A percentile compares a stretch with the other conserved stretches of the same genome.
Conservation (phyloP, 2,888 invertebrate genomes). For the Rotaria macrura region DNA sequence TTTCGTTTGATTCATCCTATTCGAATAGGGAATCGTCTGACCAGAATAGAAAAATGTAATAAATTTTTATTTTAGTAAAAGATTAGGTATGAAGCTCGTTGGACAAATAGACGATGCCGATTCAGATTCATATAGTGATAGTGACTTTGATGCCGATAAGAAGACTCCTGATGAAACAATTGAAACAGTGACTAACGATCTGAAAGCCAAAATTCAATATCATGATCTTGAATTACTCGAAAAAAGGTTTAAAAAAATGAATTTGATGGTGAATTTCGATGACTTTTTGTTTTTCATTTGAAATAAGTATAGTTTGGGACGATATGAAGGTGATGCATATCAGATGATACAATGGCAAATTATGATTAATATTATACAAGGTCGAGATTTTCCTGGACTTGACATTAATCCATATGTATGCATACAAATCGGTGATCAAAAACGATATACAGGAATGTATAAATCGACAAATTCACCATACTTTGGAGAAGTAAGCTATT, state of each 20-base stretch:
- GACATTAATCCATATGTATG: constrained; percentile 87
- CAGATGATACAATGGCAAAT: constrained; percentile 67
- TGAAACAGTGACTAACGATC: background rate
- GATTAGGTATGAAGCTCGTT: background rate
- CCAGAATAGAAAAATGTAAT: too few relatives aligned
- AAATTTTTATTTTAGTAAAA: too few relatives aligned
- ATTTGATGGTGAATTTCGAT: too few relatives aligned
- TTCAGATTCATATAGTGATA: background rate
- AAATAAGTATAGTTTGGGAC: background rate
- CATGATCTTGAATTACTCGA: background rate
- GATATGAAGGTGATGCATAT: background rate
- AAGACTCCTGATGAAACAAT: background rate
- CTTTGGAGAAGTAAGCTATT: constrained; percentile 36
- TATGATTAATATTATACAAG: constrained; percentile 61
- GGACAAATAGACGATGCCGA: background rate
- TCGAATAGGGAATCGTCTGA: too few relatives aligned
- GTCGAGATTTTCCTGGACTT: constrained; percentile 72
- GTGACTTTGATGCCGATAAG: background rate
- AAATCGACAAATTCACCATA: constrained; percentile 37
- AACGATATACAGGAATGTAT: constrained; percentile 36
- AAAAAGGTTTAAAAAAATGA: background rate
- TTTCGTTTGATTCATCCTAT: too few relatives aligned
- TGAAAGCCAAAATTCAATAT: background rate
- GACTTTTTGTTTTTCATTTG: background rate
- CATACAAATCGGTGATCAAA: constrained; percentile 37